A percentile compares a stretch with the other conserved stretches of the same genome.
Evolutionary conservation across 2,797 vertebrate genomes (phyloP).

Genomic region (Erpetoichthys calabaricus): DNA sequence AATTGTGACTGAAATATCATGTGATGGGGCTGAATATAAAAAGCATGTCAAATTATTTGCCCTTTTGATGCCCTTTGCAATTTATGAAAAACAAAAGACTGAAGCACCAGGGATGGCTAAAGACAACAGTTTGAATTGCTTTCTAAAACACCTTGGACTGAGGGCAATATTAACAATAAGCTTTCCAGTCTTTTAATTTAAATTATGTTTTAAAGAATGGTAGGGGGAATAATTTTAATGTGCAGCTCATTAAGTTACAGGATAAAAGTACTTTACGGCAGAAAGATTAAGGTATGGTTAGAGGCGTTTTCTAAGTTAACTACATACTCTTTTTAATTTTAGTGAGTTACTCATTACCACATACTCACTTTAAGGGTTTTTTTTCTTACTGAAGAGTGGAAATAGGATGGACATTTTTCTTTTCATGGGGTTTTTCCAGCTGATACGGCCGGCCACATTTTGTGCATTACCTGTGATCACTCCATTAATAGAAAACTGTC

Average conservation of each 20-base stretch:
- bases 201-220: slow-evolving; percentile 17
- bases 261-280: slow-evolving; percentile 36
- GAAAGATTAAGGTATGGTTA: too few relatives aligned
- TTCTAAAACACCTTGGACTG: slow-evolving; percentile 4
- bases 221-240: slow-evolving; percentile 21
- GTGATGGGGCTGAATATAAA: slow-evolving; percentile 5
- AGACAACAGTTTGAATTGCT: not conserved
- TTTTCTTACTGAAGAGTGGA: slow-evolving; percentile 20
- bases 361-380: slow-evolving; percentile 25
- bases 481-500: too few relatives aligned
- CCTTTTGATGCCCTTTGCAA: slow-evolving; percentile 1
- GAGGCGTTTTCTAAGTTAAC: not conserved
- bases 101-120: not conserved
- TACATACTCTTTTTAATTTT: slow-evolving; percentile 37
- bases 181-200: slow-evolving; percentile 42
- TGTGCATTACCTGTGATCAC: too few relatives aligned
- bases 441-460: too few relatives aligned
- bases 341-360: slow-evolving; percentile 36
- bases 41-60: slow-evolving; percentile 4
- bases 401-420: slow-evolving; percentile 23
- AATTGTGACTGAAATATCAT: slow-evolving; percentile 32
- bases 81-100: not conserved
- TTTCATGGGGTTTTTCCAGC: slow-evolving; percentile 13
- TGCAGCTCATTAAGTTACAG: slow-evolving; percentile 27
- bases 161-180: slow-evolving; percentile 9